These are phyloP conservation scores for Oreochromis grahami DNA, from an alignment of 2,797 vertebrate species.

Conservation along the genomic window DNA sequence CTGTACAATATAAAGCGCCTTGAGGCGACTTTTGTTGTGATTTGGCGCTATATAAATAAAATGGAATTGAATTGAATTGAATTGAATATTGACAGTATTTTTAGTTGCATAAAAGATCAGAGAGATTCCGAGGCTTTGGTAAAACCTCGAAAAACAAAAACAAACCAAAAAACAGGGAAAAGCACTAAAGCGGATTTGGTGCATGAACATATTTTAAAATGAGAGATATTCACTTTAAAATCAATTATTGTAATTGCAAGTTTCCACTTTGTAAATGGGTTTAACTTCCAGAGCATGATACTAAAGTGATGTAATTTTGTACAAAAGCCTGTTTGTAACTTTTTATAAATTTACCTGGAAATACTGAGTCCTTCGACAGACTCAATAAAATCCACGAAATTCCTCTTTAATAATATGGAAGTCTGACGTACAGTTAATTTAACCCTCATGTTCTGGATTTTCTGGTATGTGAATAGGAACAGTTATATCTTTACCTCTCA, in stretches of 20 bases:
- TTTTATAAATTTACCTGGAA: background rate
- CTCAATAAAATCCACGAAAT: background rate
- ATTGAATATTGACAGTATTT: background rate
- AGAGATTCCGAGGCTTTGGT: background rate
- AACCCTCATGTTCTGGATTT: background rate
- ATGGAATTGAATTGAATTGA: too few relatives aligned
- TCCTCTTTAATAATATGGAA: background rate
- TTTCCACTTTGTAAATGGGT: background rate
- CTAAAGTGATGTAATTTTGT: background rate
- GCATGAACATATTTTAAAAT: background rate
- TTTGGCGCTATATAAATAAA: too few relatives aligned
- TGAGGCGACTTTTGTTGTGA: too few relatives aligned
- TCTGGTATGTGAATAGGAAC: background rate
- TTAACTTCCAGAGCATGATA: background rate
- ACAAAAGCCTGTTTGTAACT: background rate
- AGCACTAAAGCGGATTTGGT: background rate
- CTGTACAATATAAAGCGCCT: too few relatives aligned
- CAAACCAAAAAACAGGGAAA: background rate
- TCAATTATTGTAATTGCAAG: background rate
- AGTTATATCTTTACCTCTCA: background rate
- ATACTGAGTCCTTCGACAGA: background rate
- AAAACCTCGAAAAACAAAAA: background rate
- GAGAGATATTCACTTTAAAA: background rate
- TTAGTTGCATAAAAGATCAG: background rate
- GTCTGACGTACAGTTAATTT: background rate